Percentiles rank a stretch among this genome's conserved stretches.
These are phyloP conservation scores for Phacellophora camtschatica DNA, from an alignment of 30 jellyfish, hydroid and myxozoan species.

Conservation along the genomic window DNA sequence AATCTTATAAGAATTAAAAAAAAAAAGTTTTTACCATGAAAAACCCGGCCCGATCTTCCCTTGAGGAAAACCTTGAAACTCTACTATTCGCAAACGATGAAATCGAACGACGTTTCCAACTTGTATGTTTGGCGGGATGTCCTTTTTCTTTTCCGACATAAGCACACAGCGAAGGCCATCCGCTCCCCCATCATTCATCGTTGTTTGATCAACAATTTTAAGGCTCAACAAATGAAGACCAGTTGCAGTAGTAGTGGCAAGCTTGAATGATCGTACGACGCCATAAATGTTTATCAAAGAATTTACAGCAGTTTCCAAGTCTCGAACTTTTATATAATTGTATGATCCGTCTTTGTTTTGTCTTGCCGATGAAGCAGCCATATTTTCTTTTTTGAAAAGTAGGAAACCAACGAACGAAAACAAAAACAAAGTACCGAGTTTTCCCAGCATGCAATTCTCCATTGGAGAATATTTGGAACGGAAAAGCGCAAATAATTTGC, in stretches of 20 bases:
- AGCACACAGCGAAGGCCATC: neutral
- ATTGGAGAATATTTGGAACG: too few relatives aligned
- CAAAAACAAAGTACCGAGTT: too few relatives aligned
- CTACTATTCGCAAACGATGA: neutral
- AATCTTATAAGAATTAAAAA: too few relatives aligned
- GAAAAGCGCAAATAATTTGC: too few relatives aligned
- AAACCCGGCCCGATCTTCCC: neutral
- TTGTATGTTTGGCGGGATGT: neutral
- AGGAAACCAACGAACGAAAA: too few relatives aligned
- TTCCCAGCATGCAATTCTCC: too few relatives aligned
- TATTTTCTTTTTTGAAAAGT: too few relatives aligned
- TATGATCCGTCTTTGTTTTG: neutral
- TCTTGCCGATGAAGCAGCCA: too few relatives aligned
- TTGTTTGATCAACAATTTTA: neutral
- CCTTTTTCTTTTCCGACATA: neutral
- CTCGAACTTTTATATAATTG: neutral
- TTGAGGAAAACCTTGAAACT: neutral
- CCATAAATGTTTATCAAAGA: neutral
- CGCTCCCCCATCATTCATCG: neutral
- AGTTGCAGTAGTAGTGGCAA: neutral
- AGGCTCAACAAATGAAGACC: neutral
- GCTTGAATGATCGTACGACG: neutral
- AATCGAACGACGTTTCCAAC: neutral
- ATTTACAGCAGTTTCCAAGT: neutral
- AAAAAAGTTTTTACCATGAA: neutral